phyloP scores from a whole-genome alignment of 2,888 invertebrate species.

The Bugula neritina region DNA sequence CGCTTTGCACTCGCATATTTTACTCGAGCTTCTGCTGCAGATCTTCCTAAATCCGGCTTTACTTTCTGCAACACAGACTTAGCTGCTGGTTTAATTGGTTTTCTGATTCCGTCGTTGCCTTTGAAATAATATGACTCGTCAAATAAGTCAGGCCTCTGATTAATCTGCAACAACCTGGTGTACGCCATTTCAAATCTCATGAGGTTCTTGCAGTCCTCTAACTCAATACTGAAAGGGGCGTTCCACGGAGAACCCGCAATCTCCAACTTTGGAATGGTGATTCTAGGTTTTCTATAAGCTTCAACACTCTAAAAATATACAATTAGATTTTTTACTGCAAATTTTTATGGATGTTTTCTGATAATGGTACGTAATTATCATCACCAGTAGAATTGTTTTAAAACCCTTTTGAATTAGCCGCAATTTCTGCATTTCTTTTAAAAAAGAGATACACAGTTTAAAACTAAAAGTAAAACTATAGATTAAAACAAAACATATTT shows the following conservation, averaged over 20 bases:
- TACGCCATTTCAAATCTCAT: slow-evolving; percentile 25
- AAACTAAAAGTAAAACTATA: too few relatives aligned
- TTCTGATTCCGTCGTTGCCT: not conserved
- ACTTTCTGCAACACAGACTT: too few relatives aligned
- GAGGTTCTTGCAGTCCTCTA: slow-evolving; percentile 22
- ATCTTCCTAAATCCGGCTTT: not conserved
- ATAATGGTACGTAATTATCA: too few relatives aligned
- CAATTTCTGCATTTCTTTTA: too few relatives aligned
- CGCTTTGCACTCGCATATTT: not conserved
- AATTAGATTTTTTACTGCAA: too few relatives aligned
- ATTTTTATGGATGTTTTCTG: too few relatives aligned
- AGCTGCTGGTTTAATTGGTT: not conserved
- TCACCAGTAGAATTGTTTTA: too few relatives aligned
- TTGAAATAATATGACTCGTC: slow-evolving; percentile 4
- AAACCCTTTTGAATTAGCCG: too few relatives aligned
- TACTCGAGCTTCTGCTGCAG: not conserved
- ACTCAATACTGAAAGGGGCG: not conserved
- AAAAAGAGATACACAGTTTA: too few relatives aligned
- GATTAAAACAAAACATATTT: too few relatives aligned
- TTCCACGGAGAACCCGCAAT: slow-evolving; percentile 17
- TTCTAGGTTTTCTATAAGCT: not conserved
- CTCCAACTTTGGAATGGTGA: slow-evolving; percentile 4
- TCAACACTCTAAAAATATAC: not conserved
- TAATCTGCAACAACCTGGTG: slow-evolving; percentile 12
- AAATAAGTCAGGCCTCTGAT: not conserved